phyloP scores from a whole-genome alignment of 2,888 invertebrate species.

The Anaspis maculata region DNA sequence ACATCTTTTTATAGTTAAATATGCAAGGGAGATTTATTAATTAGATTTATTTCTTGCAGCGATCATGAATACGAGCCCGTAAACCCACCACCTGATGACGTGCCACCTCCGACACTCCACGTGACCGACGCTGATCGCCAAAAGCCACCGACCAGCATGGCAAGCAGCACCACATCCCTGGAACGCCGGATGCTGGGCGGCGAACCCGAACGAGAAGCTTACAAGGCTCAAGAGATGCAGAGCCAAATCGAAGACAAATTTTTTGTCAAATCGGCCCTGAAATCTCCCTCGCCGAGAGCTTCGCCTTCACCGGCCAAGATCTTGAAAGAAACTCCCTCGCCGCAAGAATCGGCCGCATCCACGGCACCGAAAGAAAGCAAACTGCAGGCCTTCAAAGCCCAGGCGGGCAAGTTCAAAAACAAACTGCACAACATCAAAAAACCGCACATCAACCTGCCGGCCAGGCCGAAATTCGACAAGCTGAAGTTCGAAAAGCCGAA shows the following conservation, averaged over 20 bases:
- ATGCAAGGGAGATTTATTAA: no score
- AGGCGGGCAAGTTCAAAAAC: conserved; percentile 53
- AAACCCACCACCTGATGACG: conserved; percentile 56
- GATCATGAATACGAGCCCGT: conserved; percentile 92
- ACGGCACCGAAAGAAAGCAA: conserved; percentile 52
- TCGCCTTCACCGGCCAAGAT: conserved; percentile 9
- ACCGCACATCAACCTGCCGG: conserved; percentile 52
- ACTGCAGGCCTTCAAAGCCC: conserved; percentile 35
- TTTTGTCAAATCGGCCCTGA: conserved; percentile 47
- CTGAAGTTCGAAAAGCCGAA: conserved; percentile 43
- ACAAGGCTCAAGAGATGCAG: conserved; percentile 47
- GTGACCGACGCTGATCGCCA: conserved; percentile 9
- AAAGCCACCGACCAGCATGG: conserved; percentile 4
- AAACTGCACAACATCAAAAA: conserved; percentile 45
- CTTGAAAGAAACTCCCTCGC: conserved; percentile 1
- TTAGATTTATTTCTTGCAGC: no score
- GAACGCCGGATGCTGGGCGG: conserved; percentile 13
- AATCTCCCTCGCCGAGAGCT: conserved; percentile 43
- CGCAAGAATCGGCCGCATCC: conserved; percentile 14
- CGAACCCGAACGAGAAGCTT: conserved; percentile 5
- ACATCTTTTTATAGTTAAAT: no score
- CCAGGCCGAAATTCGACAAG: conserved; percentile 46
- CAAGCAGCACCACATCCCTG: conserved; percentile 11
- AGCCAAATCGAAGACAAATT: conserved; percentile 50
- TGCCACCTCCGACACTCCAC: conserved; percentile 14